These are phyloP conservation scores for Drosophila gaucha DNA, from an alignment of 2,888 invertebrate species.

Conservation along the genomic window DNA sequence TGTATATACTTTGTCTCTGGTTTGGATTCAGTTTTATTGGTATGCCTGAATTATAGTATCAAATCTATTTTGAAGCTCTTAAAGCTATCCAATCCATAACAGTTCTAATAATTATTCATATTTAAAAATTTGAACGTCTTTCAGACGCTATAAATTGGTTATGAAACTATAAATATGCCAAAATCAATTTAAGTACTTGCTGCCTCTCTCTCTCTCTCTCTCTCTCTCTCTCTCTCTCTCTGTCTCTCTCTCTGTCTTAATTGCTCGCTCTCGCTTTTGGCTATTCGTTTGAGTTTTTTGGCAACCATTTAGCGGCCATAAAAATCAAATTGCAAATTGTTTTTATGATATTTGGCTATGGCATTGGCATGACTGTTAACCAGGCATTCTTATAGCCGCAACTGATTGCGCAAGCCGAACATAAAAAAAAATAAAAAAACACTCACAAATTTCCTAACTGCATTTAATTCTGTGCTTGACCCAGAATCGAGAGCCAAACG, in stretches of 20 bases:
- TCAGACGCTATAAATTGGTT: slow-evolving; percentile 3
- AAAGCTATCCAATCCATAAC: not conserved
- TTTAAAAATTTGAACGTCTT: no score
- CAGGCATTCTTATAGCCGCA: slow-evolving; percentile 41
- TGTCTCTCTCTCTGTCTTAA: not conserved
- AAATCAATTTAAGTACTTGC: slow-evolving; percentile 12
- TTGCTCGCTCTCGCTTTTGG: slow-evolving; percentile 3
- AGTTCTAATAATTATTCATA: slow-evolving; percentile 1
- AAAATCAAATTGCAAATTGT: slow-evolving; percentile 39
- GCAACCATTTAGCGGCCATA: slow-evolving; percentile 55
- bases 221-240: not conserved
- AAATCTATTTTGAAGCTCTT: not conserved
- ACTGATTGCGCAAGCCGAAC: slow-evolving; percentile 25
- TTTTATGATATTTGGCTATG: slow-evolving; percentile 35
- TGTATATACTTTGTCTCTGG: no score
- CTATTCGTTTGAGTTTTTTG: slow-evolving; percentile 34
- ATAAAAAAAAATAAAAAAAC: slow-evolving; percentile 4
- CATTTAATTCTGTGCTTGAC: slow-evolving; percentile 38
- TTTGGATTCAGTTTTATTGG: no score
- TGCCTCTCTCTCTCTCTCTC: not conserved
- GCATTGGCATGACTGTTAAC: slow-evolving; percentile 41
- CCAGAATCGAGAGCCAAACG: slow-evolving; percentile 13
- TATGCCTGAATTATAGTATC: no score
- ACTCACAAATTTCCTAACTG: slow-evolving; percentile 1
- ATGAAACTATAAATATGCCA: slow-evolving; percentile 28